Evolutionary conservation across 2,888 invertebrate species (phyloP), one percentile per base, ranked within the genome.

Genomic region (Tetanocera ferruginea): DNA sequence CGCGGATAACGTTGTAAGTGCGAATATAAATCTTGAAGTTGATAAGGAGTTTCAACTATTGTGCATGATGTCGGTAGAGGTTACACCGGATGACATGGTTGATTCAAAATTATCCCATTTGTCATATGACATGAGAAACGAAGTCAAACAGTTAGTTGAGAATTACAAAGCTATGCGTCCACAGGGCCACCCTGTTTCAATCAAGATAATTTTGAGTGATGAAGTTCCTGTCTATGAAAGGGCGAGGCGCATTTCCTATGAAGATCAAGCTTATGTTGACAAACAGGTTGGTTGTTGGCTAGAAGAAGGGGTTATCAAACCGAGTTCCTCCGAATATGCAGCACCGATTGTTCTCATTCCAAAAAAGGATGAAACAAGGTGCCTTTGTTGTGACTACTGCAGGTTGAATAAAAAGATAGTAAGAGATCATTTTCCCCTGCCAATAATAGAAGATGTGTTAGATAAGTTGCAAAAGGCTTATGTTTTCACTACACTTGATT

Each of bases 271-370:
- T 9, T 11, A 67, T 3, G 70, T 87, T 0, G 81, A 86, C 14
- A 60, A 80, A 2, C 84, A 84, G 78, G 80, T 89, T 6, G 66
- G 81, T 0, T 43, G 62, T 67, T 52, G 73, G 57, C 51, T 72
- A 57, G 31, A 72, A 62, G 43, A 31, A 5, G 34, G 55, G 9
- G n/a, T 78, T 71, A 72, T 67, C 74, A 14, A 62, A 52, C 49
- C 72, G 57, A 72, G 75, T 34, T 28, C 49, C 28, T 80, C 78
- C 8, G 78, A 80, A n/a, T 72, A 72, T 43, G 57, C 72, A 2
- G n/a, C 60, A 14, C 37, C 72, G 19, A 43, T 72, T 14, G 72
- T 60, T 19, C 14, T 72, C 6, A 43, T 17, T 37, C 25, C 57
- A 37, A 72, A 72, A 31, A 72, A 72, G n/a, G 37, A 72, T 31